These are phyloP conservation scores for Xanthorhoe designata DNA, from an alignment of 2,888 invertebrate genomes.

Conservation along the genomic window DNA sequence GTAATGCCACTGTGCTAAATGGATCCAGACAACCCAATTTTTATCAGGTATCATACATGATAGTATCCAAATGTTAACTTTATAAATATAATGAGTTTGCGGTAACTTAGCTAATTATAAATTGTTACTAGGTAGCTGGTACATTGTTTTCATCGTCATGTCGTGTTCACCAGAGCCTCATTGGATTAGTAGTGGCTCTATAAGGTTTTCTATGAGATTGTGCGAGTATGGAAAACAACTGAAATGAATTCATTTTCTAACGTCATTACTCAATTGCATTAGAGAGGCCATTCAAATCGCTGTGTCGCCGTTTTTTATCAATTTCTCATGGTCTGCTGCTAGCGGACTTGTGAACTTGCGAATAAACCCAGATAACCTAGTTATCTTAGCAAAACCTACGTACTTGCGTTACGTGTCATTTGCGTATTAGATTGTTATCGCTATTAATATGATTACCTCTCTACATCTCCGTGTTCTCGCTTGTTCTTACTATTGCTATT, in stretches of 20 bases:
- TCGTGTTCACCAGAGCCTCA: background rate
- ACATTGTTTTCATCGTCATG: background rate
- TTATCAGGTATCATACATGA: background rate
- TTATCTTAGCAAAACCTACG: constrained; percentile 29
- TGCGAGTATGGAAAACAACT: constrained; percentile 31
- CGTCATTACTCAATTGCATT: constrained; percentile 67
- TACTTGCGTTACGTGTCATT: constrained; percentile 12
- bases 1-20: background rate
- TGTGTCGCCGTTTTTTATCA: constrained; percentile 50
- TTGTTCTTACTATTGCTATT: background rate
- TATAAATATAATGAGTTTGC: no score
- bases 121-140: background rate
- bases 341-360: constrained; percentile 29
- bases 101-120: background rate
- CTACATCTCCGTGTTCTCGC: background rate
- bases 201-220: background rate
- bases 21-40: background rate
- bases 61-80: background rate
- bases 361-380: constrained; percentile 37
- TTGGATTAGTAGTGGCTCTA: background rate
- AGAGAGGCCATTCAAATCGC: constrained; percentile 63
- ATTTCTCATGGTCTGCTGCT: constrained; percentile 37
- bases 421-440: constrained; percentile 26
- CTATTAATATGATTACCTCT: background rate
- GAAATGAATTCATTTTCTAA: constrained; percentile 59